These are phyloP conservation scores for Nilaparvata lugens DNA, from an alignment of 1,140 invertebrate genomes.

Conservation along the genomic window DNA sequence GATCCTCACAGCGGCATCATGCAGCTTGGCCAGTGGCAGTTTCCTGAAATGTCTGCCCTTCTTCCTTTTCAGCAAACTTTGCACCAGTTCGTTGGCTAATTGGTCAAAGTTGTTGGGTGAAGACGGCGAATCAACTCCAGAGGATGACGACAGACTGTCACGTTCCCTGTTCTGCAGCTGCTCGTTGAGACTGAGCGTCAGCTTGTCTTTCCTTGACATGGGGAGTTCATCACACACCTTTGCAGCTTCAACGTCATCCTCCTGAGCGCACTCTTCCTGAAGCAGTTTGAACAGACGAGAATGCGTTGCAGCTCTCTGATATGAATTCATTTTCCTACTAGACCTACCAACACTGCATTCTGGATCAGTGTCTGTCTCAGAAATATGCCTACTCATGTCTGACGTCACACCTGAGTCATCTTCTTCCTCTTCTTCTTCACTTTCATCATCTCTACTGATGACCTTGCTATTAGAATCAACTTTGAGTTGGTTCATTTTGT, in stretches of 20 bases:
- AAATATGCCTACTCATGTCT: slow-evolving; percentile 56
- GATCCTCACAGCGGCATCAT: slow-evolving; percentile 44
- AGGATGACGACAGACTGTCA: slow-evolving; percentile 32
- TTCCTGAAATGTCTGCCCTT: slow-evolving; percentile 42
- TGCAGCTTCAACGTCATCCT: slow-evolving; percentile 27
- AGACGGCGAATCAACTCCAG: slow-evolving; percentile 41
- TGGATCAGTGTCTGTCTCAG: slow-evolving; percentile 53
- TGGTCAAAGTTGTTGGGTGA: slow-evolving; percentile 43
- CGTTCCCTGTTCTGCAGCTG: slow-evolving; percentile 17
- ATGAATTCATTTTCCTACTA: slow-evolving; percentile 44
- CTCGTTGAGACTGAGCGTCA: slow-evolving; percentile 33
- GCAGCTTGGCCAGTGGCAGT: slow-evolving; percentile 44
- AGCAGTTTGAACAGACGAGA: slow-evolving; percentile 57
- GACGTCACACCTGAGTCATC: slow-evolving; percentile 62
- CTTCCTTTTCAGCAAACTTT: slow-evolving; percentile 42
- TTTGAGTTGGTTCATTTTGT: background rate
- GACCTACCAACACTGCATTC: slow-evolving; percentile 43
- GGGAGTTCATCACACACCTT: slow-evolving; percentile 14
- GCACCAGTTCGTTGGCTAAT: slow-evolving; percentile 45
- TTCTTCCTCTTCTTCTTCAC: slow-evolving; percentile 39
- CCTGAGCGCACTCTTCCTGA: slow-evolving; percentile 43
- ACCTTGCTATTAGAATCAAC: slow-evolving; percentile 4
- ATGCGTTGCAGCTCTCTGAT: slow-evolving; percentile 59
- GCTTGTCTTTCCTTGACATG: slow-evolving; percentile 31
- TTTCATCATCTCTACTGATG: slow-evolving; percentile 36